Percentiles rank a stretch among this genome's conserved stretches.
Evolutionary conservation across 2,888 invertebrate genomes (phyloP).

Genomic region (Tortricodes alternella): DNA sequence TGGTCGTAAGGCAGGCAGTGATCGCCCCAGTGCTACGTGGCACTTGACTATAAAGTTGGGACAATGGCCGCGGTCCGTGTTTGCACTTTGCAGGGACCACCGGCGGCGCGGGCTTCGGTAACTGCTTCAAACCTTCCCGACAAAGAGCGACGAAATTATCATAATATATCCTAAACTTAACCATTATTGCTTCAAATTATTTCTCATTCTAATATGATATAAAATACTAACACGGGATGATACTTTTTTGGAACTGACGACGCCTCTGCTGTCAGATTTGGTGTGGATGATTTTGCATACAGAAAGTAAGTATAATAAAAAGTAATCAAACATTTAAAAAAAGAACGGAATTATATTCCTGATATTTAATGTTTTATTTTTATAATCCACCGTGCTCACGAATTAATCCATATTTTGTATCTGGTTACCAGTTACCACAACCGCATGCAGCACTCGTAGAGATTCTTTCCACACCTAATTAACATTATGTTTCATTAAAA

Average conservation of each 20-base stretch:
- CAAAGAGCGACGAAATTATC: slow-evolving; percentile 33
- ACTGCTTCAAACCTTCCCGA: slow-evolving; percentile 41
- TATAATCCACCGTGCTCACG: slow-evolving; percentile 14
- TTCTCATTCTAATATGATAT: too few relatives aligned
- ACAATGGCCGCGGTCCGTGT: slow-evolving; percentile 61
- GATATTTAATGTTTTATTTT: slow-evolving; percentile 5
- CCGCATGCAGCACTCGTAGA: slow-evolving; percentile 49
- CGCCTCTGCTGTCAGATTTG: too few relatives aligned
- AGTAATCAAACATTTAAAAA: background rate
- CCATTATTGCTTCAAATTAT: too few relatives aligned
- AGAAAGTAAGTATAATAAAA: too few relatives aligned
- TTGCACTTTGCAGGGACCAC: slow-evolving; percentile 65
- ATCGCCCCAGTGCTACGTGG: slow-evolving; percentile 14
- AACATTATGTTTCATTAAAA: slow-evolving; percentile 18
- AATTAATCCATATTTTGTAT: slow-evolving; percentile 31
- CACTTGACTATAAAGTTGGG: slow-evolving; percentile 67
- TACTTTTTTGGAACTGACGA: too few relatives aligned
- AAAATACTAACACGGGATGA: too few relatives aligned
- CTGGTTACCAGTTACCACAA: slow-evolving; percentile 40
- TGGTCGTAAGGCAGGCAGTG: background rate
- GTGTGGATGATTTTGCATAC: too few relatives aligned
- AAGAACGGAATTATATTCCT: background rate
- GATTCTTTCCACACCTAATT: slow-evolving; percentile 29
- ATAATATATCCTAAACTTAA: slow-evolving; percentile 30
- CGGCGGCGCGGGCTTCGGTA: slow-evolving; percentile 52